A percentile compares a stretch with the other conserved stretches of the same genome.
Conservation (phyloP, 1,140 invertebrate species). For the Pseudomyrmex cubaensis region DNA sequence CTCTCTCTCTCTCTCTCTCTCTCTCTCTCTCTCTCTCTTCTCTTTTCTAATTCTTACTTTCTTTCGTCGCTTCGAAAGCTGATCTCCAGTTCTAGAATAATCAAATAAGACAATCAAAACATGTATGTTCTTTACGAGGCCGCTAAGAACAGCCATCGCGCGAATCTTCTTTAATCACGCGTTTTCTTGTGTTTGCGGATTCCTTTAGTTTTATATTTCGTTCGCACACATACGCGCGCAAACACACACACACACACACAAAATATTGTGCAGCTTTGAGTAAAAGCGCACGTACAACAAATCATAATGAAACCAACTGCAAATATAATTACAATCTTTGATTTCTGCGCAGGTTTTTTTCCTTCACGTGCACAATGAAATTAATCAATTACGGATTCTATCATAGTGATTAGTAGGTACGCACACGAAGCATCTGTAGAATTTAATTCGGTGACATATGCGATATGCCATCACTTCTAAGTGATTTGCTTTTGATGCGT, state of each 20-base stretch:
- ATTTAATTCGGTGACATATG: constrained; percentile 44
- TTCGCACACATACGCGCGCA: not conserved
- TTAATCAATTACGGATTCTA: constrained; percentile 34
- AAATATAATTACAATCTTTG: constrained; percentile 43
- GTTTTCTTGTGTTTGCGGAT: constrained; percentile 29
- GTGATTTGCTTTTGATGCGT: constrained; percentile 31
- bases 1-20: not conserved
- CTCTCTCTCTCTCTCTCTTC: constrained; percentile 8
- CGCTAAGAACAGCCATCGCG: constrained; percentile 68
- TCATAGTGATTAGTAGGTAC: not conserved
- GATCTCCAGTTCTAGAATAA: not conserved
- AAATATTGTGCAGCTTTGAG: not conserved
- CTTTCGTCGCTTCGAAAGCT: not conserved
- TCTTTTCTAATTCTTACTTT: not conserved
- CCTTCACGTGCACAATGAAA: constrained; percentile 3
- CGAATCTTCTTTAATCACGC: constrained; percentile 47
- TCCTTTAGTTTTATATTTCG: constrained; percentile 9
- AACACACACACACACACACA: not conserved
- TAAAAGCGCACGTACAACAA: constrained; percentile 31
- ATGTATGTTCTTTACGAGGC: constrained; percentile 59
- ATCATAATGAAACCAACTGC: constrained; percentile 17
- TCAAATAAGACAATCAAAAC: constrained; percentile 1
- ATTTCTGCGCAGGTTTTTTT: not conserved
- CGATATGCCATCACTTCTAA: constrained; percentile 31
- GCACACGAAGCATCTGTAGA: not conserved